Evolutionary conservation across 2,797 vertebrate genomes (phyloP).

Genomic region (Nyctibius grandis): DNA sequence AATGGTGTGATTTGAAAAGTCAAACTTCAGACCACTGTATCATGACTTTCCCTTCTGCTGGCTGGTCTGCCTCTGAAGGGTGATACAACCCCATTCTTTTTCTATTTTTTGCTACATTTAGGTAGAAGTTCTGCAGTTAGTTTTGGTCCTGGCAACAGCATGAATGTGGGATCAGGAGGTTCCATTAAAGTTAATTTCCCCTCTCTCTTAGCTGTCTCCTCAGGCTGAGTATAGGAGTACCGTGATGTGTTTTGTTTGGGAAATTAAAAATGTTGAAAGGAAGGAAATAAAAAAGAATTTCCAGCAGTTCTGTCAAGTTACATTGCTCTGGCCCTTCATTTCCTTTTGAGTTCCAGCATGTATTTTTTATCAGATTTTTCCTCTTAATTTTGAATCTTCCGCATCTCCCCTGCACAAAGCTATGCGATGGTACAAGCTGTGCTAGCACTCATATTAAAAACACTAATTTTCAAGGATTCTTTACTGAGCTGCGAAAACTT

Average conservation of each 20-base stretch:
- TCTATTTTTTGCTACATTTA: neutral
- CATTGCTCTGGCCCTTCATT: neutral
- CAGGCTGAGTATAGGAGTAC: neutral
- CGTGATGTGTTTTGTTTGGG: neutral
- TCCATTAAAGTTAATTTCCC: neutral
- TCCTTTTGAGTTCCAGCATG: neutral
- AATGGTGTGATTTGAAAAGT: neutral
- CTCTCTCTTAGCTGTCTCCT: neutral
- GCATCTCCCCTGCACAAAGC: neutral
- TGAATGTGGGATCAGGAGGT: neutral
- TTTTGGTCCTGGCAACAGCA: neutral
- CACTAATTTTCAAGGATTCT: slow-evolving; percentile 7
- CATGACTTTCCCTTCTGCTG: neutral
- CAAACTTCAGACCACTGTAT: neutral
- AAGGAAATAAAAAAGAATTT: neutral
- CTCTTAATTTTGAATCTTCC: slow-evolving; percentile 1
- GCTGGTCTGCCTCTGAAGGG: neutral
- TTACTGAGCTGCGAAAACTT: neutral
- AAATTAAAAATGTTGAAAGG: slow-evolving; percentile 1
- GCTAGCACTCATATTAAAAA: neutral
- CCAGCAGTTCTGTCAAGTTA: neutral
- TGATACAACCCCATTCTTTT: neutral
- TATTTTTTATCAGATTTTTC: slow-evolving; percentile 30
- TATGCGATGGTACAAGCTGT: neutral
- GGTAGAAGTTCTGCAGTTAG: neutral